Percentiles rank a stretch among this genome's conserved stretches.
Conservation (phyloP, 1,140 invertebrate genomes). For the Cyclina sinensis region DNA sequence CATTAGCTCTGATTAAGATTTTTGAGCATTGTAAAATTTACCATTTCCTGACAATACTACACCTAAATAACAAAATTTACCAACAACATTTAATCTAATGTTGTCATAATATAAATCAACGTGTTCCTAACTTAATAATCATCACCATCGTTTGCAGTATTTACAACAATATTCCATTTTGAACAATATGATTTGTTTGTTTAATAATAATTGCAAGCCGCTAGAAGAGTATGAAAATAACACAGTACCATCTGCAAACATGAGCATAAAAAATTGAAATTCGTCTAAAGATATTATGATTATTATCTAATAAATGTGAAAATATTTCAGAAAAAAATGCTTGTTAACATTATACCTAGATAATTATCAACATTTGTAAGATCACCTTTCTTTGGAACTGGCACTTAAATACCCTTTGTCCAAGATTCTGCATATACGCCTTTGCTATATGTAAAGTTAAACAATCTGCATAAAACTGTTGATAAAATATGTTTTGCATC, state of each 20-base stretch:
- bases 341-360: constrained; percentile 50
- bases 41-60: constrained; percentile 2
- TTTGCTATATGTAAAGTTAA: constrained; percentile 45
- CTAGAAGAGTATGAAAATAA: constrained; percentile 20
- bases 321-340: constrained; percentile 46
- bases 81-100: background rate
- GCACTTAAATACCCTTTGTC: constrained; percentile 50
- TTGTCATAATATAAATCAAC: constrained; percentile 3
- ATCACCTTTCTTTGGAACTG: constrained; percentile 57
- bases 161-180: constrained; percentile 29
- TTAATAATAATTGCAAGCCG: constrained; percentile 10
- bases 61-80: background rate
- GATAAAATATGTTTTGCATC: constrained; percentile 3
- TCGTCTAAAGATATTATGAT: constrained; percentile 22
- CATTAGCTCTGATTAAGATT: background rate
- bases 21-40: background rate
- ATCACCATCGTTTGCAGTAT: background rate
- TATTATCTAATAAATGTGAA: constrained; percentile 36
- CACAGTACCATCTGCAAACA: constrained; percentile 45
- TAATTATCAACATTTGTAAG: constrained; percentile 53
- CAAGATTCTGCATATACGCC: constrained; percentile 46
- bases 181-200: constrained; percentile 9
- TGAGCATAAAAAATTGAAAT: constrained; percentile 27
- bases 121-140: background rate
- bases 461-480: constrained; percentile 27